Conservation (phyloP, 2,888 invertebrate species). For the Mayetiola destructor region DNA sequence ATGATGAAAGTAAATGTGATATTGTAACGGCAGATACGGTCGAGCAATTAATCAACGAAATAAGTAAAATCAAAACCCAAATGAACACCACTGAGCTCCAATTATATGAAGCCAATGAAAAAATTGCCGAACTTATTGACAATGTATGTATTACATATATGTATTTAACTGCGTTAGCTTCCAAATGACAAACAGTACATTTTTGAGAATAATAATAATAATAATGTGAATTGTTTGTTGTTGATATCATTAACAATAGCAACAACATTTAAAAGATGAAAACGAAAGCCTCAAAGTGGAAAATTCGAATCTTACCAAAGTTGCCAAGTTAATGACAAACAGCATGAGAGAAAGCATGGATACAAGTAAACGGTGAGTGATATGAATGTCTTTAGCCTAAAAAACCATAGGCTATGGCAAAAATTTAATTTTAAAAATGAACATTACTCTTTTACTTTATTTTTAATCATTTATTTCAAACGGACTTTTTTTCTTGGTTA, state of each 20-base stretch:
- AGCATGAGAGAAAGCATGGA: constrained; percentile 35
- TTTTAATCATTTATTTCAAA: constrained; percentile 8
- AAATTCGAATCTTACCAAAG: constrained; percentile 32
- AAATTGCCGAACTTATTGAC: constrained; percentile 33
- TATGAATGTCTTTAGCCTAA: neutral
- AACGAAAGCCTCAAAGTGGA: constrained; percentile 31
- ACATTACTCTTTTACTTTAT: neutral
- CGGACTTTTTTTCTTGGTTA: neutral
- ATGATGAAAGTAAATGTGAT: constrained; percentile 2
- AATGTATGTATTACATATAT: constrained; percentile 25
- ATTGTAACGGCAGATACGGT: constrained; percentile 23
- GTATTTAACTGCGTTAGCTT: no score
- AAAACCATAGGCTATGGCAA: neutral
- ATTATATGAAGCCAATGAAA: constrained; percentile 34
- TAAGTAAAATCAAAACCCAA: constrained; percentile 27
- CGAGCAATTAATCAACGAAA: constrained; percentile 31
- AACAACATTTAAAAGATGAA: constrained; percentile 33
- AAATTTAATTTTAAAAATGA: no score
- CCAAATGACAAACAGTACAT: no score
- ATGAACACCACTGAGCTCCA: constrained; percentile 31
- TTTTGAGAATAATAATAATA: no score
- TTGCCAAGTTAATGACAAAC: constrained; percentile 32
- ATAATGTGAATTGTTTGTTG: no score
- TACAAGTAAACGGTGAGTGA: constrained; percentile 31
- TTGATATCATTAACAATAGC: no score